A percentile compares a stretch with the other conserved stretches of the same genome.
Conservation (phyloP, 1,140 invertebrate species). For the Trissolcus basalis region DNA sequence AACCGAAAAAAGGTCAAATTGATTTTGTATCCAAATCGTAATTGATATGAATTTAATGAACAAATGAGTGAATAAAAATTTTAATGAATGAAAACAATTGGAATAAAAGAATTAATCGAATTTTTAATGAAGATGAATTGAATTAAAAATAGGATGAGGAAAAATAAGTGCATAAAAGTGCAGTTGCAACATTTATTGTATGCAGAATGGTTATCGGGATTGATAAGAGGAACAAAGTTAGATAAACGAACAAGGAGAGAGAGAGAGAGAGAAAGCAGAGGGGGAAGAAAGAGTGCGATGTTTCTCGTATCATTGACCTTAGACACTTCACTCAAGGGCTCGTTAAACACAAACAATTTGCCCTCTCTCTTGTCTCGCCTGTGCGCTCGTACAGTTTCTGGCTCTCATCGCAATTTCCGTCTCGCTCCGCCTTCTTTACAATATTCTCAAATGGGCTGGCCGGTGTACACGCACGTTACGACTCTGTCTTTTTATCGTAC, state of each 20-base stretch:
- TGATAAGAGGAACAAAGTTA: conserved; percentile 15
- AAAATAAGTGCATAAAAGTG: no score
- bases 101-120: no score
- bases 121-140: no score
- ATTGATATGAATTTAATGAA: no score
- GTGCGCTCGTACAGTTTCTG: conserved; percentile 11
- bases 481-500: conserved; percentile 75
- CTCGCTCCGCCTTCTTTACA: conserved; percentile 54
- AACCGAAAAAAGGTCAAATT: no score
- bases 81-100: no score
- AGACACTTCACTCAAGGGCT: conserved; percentile 68
- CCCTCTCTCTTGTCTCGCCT: conserved; percentile 50
- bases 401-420: conserved; percentile 45
- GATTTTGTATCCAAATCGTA: no score
- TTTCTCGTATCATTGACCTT: conserved; percentile 67
- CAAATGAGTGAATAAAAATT: no score
- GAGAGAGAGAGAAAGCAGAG: conserved; percentile 8
- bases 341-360: conserved; percentile 57
- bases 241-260: conserved; percentile 22
- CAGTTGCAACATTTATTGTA: conserved; percentile 24
- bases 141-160: no score
- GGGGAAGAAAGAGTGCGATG: conserved; percentile 30
- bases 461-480: conserved; percentile 73
- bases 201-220: conserved; percentile 11
- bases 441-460: conserved; percentile 70